phyloP scores from a whole-genome alignment of 2,113 vertebrate genomes.

The Xiphias gladius region DNA sequence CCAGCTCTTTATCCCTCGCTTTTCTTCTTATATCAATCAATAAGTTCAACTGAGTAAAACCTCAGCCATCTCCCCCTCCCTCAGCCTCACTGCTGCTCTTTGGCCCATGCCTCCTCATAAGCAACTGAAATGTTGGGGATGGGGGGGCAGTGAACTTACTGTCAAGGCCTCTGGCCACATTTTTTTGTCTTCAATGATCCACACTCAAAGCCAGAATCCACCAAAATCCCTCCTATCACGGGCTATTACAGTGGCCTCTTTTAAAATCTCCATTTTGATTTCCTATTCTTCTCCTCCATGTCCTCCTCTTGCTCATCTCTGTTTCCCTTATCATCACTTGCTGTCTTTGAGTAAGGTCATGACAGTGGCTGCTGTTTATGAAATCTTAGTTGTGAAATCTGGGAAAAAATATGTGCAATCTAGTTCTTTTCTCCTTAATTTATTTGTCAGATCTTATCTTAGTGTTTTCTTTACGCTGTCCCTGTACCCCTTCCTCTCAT shows the following conservation, averaged over 20 bases:
- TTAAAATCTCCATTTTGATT: not conserved
- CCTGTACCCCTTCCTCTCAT: not conserved
- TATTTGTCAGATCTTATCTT: conserved; percentile 26
- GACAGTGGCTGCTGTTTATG: not conserved
- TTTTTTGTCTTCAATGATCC: not conserved
- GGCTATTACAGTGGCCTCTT: not conserved
- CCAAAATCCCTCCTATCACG: not conserved
- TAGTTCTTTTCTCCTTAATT: not conserved
- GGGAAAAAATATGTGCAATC: conserved; percentile 2
- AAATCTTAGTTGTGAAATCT: conserved; percentile 53
- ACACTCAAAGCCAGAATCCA: not conserved
- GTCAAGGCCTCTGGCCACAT: not conserved
- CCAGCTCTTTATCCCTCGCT: conserved; percentile 2
- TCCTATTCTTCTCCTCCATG: not conserved
- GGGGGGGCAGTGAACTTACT: not conserved
- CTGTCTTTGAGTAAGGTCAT: not conserved
- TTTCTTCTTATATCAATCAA: conserved; percentile 26
- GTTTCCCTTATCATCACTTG: conserved; percentile 1
- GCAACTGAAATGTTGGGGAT: conserved; percentile 15
- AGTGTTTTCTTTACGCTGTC: not conserved
- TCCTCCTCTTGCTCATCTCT: not conserved
- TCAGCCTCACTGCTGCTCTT: not conserved
- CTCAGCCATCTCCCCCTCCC: not conserved
- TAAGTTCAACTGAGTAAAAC: conserved; percentile 45
- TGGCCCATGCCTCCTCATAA: not conserved